A percentile compares a stretch with the other conserved stretches of the same genome.
Conservation (phyloP, 1,140 invertebrate genomes). For the Calephelis nemesis region DNA sequence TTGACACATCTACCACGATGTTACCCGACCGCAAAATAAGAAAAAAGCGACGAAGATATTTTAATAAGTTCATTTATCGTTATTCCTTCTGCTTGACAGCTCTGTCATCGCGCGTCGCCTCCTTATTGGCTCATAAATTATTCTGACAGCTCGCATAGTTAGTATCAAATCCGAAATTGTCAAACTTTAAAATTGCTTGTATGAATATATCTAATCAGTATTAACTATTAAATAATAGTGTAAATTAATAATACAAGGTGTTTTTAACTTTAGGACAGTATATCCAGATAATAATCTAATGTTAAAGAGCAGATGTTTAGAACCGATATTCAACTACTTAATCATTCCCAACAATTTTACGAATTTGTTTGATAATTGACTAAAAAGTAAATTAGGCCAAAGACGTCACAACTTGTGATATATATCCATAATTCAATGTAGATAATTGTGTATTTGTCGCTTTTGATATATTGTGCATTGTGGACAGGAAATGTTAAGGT, state of each 20-base stretch:
- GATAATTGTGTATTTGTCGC: not conserved
- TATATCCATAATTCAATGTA: not conserved
- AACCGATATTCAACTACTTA: too few species aligned
- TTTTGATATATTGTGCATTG: not conserved
- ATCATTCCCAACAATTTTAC: not conserved
- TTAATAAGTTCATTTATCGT: constrained; percentile 77
- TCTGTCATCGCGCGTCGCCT: constrained; percentile 55
- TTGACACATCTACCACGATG: constrained; percentile 36
- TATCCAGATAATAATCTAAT: constrained; percentile 6
- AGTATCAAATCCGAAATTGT: constrained; percentile 44
- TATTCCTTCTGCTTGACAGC: constrained; percentile 62
- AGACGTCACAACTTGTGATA: not conserved
- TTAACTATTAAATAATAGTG: constrained; percentile 15
- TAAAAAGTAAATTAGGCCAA: constrained; percentile 1
- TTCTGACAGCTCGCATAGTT: constrained; percentile 61
- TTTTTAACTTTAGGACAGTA: not conserved
- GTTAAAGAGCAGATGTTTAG: not conserved
- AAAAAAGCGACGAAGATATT: constrained; percentile 64
- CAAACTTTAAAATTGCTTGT: constrained; percentile 29
- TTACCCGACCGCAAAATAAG: constrained; percentile 61
- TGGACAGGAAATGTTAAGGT: too few species aligned
- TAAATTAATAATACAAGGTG: constrained; percentile 4
- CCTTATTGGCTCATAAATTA: constrained; percentile 75
- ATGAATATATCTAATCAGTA: constrained; percentile 23
- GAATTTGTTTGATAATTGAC: not conserved